These are phyloP conservation scores for Elmis aenea DNA, from an alignment of 2,888 invertebrate species.

Conservation along the genomic window DNA sequence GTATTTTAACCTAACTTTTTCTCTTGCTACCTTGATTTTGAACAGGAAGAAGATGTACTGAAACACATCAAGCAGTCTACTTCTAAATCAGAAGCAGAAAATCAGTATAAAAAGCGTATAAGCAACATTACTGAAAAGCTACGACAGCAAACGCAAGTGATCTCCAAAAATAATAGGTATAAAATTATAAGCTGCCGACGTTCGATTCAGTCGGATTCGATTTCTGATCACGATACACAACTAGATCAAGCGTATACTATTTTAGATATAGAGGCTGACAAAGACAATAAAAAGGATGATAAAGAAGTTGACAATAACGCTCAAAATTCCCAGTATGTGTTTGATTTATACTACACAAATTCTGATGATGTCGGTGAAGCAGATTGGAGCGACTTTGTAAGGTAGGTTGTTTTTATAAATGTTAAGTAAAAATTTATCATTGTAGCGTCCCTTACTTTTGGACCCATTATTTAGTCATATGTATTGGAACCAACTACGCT, in stretches of 20 bases:
- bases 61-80: slow-evolving; percentile 47
- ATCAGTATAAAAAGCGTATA: slow-evolving; percentile 48
- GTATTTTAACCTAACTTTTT: background rate
- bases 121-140: slow-evolving; percentile 47
- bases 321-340: slow-evolving; percentile 49
- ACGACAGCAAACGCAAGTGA: slow-evolving; percentile 46
- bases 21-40: slow-evolving; percentile 10
- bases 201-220: slow-evolving; percentile 36
- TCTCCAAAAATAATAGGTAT: slow-evolving; percentile 51
- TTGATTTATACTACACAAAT: slow-evolving; percentile 59
- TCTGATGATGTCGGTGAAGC: slow-evolving; percentile 47
- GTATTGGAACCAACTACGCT: too few species aligned
- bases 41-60: slow-evolving; percentile 49
- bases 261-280: slow-evolving; percentile 54
- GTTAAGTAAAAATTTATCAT: too few species aligned
- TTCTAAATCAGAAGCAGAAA: slow-evolving; percentile 48
- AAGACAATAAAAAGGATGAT: slow-evolving; percentile 14
- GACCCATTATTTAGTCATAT: too few species aligned
- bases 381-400: slow-evolving; percentile 43
- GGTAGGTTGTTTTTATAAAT: slow-evolving; percentile 31
- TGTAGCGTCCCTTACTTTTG: too few species aligned
- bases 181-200: slow-evolving; percentile 57
- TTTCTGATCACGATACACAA: slow-evolving; percentile 21
- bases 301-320: slow-evolving; percentile 8
- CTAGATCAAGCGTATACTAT: slow-evolving; percentile 46